Conservation (phyloP, 2,888 invertebrate genomes). For the Drepanosiphum platanoidis region DNA sequence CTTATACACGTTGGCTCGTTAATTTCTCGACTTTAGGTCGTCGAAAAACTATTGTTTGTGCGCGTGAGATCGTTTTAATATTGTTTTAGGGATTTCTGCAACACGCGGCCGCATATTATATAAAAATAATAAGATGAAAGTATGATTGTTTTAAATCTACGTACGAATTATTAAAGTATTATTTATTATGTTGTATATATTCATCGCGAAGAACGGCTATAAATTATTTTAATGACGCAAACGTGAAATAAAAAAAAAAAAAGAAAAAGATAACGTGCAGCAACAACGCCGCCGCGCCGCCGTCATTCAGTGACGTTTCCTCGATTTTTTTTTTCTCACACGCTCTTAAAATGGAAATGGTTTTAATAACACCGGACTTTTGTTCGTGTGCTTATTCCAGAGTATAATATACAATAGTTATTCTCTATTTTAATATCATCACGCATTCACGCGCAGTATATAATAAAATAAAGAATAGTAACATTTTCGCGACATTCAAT, state of each 20-base stretch:
- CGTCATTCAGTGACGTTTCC: background rate
- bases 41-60: background rate
- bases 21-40: too few species aligned
- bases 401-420: background rate
- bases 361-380: background rate
- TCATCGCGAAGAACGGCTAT: background rate
- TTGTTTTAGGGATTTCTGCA: background rate
- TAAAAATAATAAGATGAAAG: too few species aligned
- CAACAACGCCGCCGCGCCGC: too few species aligned
- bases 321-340: background rate
- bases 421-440: background rate
- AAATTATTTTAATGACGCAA: background rate
- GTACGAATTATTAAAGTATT: background rate
- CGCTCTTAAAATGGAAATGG: background rate
- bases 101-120: background rate
- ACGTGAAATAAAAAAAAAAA: background rate
- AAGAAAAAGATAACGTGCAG: background rate
- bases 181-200: too few species aligned
- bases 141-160: background rate
- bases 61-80: background rate
- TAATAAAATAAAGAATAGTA: background rate
- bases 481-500: background rate
- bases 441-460: background rate
- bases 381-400: background rate
- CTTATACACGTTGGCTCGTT: too few species aligned